Evolutionary conservation across 1,140 invertebrate genomes (phyloP).

Genomic region (Eueides isabella): DNA sequence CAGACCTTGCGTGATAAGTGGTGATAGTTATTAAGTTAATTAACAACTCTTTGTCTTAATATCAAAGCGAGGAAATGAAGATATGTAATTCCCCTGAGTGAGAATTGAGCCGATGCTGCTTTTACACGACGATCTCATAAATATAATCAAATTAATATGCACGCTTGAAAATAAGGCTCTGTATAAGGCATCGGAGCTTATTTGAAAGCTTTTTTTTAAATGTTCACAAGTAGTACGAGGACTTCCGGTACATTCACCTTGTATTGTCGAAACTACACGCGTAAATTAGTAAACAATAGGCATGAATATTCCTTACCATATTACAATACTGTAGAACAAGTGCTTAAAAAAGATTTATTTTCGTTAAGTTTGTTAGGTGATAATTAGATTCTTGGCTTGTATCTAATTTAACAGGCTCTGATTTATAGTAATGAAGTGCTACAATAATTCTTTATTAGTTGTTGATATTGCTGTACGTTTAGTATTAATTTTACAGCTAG

Average conservation of each 20-base stretch:
- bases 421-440: background rate
- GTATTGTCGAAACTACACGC: conserved; percentile 30
- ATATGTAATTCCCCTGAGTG: background rate
- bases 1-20: too few species aligned
- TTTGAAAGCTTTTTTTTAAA: conserved; percentile 26
- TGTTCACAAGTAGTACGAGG: conserved; percentile 18
- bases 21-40: too few species aligned
- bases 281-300: conserved; percentile 37
- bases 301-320: conserved; percentile 28
- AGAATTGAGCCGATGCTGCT: background rate
- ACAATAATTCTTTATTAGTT: background rate
- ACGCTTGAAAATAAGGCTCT: background rate
- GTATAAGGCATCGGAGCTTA: conserved; percentile 7
- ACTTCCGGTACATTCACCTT: conserved; percentile 34
- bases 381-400: background rate
- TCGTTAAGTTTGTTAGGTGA: background rate
- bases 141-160: too few species aligned
- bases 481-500: background rate
- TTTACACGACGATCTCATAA: too few species aligned
- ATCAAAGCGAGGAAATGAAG: background rate
- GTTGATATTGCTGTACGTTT: background rate
- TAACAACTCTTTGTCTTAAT: background rate
- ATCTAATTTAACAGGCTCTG: conserved; percentile 4
- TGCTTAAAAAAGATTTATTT: conserved; percentile 13
- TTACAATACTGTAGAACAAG: background rate